Evolutionary conservation across 2,888 invertebrate species (phyloP), one percentile per base, ranked within the genome.

Genomic region (Girardia tigrina): DNA sequence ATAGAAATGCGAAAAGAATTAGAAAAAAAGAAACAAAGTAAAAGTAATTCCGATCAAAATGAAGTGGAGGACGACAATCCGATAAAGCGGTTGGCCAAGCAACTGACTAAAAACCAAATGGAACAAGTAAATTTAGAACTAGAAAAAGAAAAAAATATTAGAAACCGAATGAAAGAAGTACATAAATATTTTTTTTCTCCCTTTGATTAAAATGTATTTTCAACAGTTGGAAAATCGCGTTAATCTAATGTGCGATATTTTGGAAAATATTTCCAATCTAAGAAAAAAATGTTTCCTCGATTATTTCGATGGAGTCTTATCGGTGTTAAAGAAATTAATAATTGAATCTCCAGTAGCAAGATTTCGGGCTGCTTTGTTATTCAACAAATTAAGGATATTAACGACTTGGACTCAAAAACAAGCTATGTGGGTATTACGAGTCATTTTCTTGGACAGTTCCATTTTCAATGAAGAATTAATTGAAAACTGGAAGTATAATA

Each of bases 1-100:
- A 84, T 93, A 79, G 92, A 94, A 82, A 86, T 95, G 75, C 87
- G 91, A n/a, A 88, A 92, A 80, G 85, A 78, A 77, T 29, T 74
- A 2, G 74, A 42, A 26, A 70, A 28, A 16, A 74, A 74, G 23
- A 8, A 4, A 56, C 28, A 71, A 29, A 71, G n/a, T 27, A 26
- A 29, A 29, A 2, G 4, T 12, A n/a, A 29, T 29, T 20, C 16
- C n/a, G 8, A n/a, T 2, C 4, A 4, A 4, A 23, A 56, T 20
- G 23, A 4, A 6, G 8, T n/a, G 4, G 56, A 56, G 4, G 23
- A n/a, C 23, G 56, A 56, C n/a, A 56, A 56, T 56, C 56, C 56
- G n/a, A 8, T 56, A 12, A 56, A 4, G 56, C 23, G n/a, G 23
- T 56, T 56, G 23, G 56, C 56, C 4, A 56, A n/a, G 4, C 56